phyloP scores from a whole-genome alignment of 2,888 invertebrate genomes.

The Drosophila antonietae region DNA sequence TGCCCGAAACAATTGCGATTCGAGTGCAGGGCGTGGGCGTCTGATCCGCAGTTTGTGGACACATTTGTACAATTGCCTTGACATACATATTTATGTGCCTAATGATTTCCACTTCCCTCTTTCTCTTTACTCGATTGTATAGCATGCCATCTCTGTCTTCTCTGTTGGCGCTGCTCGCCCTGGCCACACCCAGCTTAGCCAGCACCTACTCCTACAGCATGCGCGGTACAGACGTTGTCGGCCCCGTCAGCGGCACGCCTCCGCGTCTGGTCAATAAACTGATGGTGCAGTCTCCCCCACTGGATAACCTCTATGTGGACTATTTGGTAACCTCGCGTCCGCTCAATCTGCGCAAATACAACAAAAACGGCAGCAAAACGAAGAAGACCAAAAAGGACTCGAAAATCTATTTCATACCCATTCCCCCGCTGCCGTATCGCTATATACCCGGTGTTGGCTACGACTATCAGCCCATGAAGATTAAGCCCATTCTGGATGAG shows the following conservation, averaged over 20 bases:
- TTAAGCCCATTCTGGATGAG: constrained; percentile 72
- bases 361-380: constrained; percentile 73
- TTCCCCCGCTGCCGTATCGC: constrained; percentile 94
- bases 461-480: constrained; percentile 90
- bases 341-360: constrained; percentile 80
- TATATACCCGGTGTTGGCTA: constrained; percentile 94
- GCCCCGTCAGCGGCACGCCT: constrained; percentile 7
- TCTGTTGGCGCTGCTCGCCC: constrained; percentile 30
- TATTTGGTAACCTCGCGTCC: constrained; percentile 82
- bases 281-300: constrained; percentile 78
- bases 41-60: constrained; percentile 39
- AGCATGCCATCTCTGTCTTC: constrained; percentile 51
- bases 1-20: constrained; percentile 58
- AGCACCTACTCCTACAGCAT: constrained; percentile 46
- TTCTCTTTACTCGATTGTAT: not conserved
- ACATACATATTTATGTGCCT: constrained; percentile 29
- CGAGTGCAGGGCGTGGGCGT: constrained; percentile 52
- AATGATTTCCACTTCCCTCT: constrained; percentile 4
- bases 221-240: constrained; percentile 13
- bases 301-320: constrained; percentile 82
- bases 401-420: constrained; percentile 93
- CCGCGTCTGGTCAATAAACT: constrained; percentile 30
- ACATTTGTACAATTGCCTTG: constrained; percentile 57
- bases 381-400: constrained; percentile 87
- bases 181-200: constrained; percentile 36